Evolutionary conservation across 2,113 vertebrate genomes (phyloP), one percentile per base, ranked within the genome.

Genomic region (Triplophysa dalaica): DNA sequence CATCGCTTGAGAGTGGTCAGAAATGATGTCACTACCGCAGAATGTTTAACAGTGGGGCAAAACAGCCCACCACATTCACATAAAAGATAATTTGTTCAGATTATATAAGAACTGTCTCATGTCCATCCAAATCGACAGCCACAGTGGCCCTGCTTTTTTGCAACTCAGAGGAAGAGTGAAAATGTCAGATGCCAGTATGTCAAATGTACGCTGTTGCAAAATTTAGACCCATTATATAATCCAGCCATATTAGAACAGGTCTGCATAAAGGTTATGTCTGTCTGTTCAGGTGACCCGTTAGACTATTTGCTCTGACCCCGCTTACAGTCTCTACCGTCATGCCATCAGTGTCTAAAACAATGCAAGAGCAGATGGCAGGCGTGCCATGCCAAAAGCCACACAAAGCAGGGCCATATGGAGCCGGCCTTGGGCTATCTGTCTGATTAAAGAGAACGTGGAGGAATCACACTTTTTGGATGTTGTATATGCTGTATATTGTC

Each of bases 341-440:
- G 70, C 83, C 81, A 69, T 29, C 33, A 26, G 82, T 69, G 77
- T n/a, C 58, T 79, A 41, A 76, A 81, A 79, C 77, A 87, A 87
- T 77, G 78, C 63, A 60, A 65, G 64, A 38, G 65, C 85, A 87
- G 85, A 87, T 83, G 83, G 83, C 58, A 64, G 38, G 14, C 22
- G 69, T 75, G 70, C 83, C 72, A 64, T 11, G 76, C 85, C 85
- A 83, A 87, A 82, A 76, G 63, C 81, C 85, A 83, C 56, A 76
- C 81, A 79, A 81, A 78, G 64, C 65, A 61, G 52, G 63, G 58
- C 77, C 73, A 82, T 77, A 82, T 82, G 66, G 70, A 82, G 80
- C 33, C 22, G 11, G 38, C 58, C 24, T 6, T 41, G 62, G 70
- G 54, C 75, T 54, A 63, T 81, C 72, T 82, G 61, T 69, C 56